Conservation (phyloP, 2,888 invertebrate genomes). For the Mechanitis mazaeus region DNA sequence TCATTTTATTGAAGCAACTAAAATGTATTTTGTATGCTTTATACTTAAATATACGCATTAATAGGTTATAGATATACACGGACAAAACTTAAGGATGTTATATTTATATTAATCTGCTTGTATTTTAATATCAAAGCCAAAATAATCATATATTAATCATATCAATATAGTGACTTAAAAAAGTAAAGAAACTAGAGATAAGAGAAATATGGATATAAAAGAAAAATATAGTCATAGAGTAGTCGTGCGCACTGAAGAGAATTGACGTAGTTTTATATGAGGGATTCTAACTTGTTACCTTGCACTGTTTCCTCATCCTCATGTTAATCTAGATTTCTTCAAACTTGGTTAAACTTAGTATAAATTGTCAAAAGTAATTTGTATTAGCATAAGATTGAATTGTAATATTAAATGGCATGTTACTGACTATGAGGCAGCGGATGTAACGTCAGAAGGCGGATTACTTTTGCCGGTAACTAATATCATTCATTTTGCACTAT, state of each 20-base stretch:
- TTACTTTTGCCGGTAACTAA: too few relatives aligned
- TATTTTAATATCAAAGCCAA: constrained; percentile 2
- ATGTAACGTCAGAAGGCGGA: too few relatives aligned
- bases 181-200: not conserved
- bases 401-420: too few relatives aligned
- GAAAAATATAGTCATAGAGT: constrained; percentile 14
- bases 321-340: not conserved
- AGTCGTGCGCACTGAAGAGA: constrained; percentile 46
- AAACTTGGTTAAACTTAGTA: too few relatives aligned
- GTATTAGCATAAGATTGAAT: too few relatives aligned
- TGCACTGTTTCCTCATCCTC: not conserved
- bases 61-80: too few relatives aligned
- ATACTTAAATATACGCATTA: not conserved
- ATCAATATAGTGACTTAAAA: not conserved
- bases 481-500: too few relatives aligned
- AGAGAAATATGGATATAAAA: not conserved
- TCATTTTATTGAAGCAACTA: not conserved
- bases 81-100: too few relatives aligned
- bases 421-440: too few relatives aligned
- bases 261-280: constrained; percentile 38
- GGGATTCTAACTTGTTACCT: constrained; percentile 14
- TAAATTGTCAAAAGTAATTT: too few relatives aligned
- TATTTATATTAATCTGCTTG: constrained; percentile 2
- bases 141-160: not conserved
- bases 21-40: constrained; percentile 2